Conservation (phyloP, 2,888 invertebrate species). For the Folsomia manolachei region DNA sequence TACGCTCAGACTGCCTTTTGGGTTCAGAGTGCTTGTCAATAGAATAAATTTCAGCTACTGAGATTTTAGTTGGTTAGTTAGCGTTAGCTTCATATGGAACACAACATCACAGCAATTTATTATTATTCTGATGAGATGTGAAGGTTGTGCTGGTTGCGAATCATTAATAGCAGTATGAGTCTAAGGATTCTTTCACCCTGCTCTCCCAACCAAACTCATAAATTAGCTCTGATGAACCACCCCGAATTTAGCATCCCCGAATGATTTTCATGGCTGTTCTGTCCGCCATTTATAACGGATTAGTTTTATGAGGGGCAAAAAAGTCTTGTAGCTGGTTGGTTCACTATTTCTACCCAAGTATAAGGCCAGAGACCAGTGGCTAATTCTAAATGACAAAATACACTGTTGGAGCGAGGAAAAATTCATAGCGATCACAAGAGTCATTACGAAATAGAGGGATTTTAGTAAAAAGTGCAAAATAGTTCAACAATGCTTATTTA, state of each 20-base stretch:
- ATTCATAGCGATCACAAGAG: too few species aligned
- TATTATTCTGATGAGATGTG: neutral
- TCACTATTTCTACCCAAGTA: neutral
- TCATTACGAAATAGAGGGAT: too few species aligned
- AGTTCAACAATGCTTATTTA: too few species aligned
- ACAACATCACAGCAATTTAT: neutral
- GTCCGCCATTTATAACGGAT: conserved; percentile 13
- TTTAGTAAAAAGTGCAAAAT: too few species aligned
- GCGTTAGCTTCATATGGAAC: neutral
- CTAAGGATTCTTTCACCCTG: neutral
- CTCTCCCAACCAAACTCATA: neutral
- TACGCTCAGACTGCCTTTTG: conserved; percentile 32
- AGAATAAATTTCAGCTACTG: conserved; percentile 3
- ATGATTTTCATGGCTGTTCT: conserved; percentile 32
- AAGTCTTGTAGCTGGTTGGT: neutral
- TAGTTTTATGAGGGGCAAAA: neutral
- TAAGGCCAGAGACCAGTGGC: too few species aligned
- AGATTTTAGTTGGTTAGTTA: neutral
- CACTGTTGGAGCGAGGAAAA: too few species aligned
- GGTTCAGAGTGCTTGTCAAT: conserved; percentile 10
- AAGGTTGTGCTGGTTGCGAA: neutral
- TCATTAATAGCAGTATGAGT: neutral
- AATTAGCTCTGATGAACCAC: conserved; percentile 7
- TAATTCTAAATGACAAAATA: too few species aligned
- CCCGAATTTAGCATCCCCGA: conserved; percentile 21